Conservation (phyloP, 2,797 vertebrate species). For the Anguilla obscura region DNA sequence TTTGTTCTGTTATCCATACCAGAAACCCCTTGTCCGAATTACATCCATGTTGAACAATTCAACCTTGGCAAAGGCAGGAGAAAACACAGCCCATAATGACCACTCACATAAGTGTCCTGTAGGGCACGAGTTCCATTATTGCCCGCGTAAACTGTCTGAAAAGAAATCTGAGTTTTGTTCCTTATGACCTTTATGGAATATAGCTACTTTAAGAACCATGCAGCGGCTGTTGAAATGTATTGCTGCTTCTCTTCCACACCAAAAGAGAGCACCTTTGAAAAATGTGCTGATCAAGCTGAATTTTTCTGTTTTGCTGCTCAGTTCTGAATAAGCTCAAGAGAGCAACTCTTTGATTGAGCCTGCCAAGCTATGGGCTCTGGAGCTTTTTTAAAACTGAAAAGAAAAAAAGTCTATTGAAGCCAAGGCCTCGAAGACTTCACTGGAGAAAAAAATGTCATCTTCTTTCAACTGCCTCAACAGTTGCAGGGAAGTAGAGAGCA, state of each 20-base stretch:
- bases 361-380: constrained; percentile 11
- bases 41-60: neutral
- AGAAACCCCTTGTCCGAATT: neutral
- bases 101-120: neutral
- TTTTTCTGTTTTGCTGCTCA: neutral
- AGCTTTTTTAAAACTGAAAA: neutral
- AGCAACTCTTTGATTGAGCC: constrained; percentile 7
- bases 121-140: neutral
- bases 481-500: neutral
- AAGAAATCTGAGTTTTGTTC: neutral
- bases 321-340: constrained; percentile 9
- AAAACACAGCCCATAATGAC: neutral
- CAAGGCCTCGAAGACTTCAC: constrained; percentile 3
- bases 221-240: neutral
- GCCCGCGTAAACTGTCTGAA: neutral
- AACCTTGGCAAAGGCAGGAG: neutral
- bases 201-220: neutral
- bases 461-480: constrained; percentile 21
- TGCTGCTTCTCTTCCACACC: constrained; percentile 16
- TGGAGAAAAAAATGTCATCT: constrained; percentile 20
- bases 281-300: constrained; percentile 13
- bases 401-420: constrained; percentile 3
- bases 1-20: neutral
- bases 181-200: constrained; percentile 19
- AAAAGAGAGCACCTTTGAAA: constrained; percentile 8